These are phyloP conservation scores for Cephus spinipes DNA, from an alignment of 2,888 invertebrate genomes.

Conservation along the genomic window DNA sequence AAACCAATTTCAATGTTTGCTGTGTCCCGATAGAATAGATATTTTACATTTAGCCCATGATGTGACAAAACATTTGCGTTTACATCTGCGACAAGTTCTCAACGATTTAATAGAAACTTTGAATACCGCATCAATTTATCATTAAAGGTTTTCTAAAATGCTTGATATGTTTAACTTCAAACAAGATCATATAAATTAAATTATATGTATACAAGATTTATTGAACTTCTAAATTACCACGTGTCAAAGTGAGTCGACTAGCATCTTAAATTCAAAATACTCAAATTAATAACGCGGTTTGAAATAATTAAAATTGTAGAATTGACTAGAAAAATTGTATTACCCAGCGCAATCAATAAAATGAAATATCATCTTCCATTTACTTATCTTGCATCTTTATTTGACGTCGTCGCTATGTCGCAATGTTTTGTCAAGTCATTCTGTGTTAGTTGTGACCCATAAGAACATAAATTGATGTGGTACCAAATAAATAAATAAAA, in stretches of 20 bases:
- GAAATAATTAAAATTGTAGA: neutral
- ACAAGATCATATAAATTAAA: neutral
- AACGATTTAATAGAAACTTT: neutral
- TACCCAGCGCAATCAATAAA: neutral
- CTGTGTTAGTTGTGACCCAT: conserved; percentile 58
- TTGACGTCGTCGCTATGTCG: conserved; percentile 5
- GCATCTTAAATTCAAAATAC: neutral
- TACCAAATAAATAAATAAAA: conserved; percentile 28
- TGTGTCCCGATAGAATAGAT: conserved; percentile 63
- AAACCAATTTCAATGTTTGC: conserved; percentile 60
- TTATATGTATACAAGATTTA: neutral
- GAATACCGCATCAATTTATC: neutral
- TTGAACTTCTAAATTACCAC: neutral
- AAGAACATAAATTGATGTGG: conserved; percentile 31
- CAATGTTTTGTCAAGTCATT: conserved; percentile 58
- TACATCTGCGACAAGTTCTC: neutral
- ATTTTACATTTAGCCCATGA: conserved; percentile 53
- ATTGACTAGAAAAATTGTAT: neutral
- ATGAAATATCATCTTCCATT: neutral
- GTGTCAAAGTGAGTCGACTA: neutral
- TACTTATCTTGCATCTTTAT: neutral
- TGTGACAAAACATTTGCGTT: conserved; percentile 53
- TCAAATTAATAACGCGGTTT: neutral
- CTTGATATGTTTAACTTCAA: neutral
- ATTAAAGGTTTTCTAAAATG: neutral